Base-by-base conservation (phyloP, 2,113 vertebrate species). In the Hippocampus comes region DNA sequence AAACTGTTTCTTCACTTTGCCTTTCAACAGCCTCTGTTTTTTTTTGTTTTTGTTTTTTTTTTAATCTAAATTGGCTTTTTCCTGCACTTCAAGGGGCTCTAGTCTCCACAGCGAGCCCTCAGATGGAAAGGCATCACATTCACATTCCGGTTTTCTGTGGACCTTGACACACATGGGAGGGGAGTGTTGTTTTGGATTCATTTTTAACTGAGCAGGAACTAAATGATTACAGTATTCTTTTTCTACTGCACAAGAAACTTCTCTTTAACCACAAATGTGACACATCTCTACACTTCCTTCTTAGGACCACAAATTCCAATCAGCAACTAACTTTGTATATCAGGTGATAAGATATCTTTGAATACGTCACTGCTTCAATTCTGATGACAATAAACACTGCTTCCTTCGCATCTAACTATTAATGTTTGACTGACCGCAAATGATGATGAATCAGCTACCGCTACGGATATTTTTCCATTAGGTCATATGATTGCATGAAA, bases 51-150 rank as follows among this genome's bases (percentile, higher is more conserved):
- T 74, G 25, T 25, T 25, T 25, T 34, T 61, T 86, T 74, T 38
- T 30, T 30, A 30, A 88, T 89, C 89, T 89, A 85, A 91, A 92
- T 82, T 74, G 70, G 69, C 77, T 30, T 82, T 89, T 91, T 91
- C 90, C 91, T 91, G 87, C 83, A 83, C 71, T 79, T 83, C 25
- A 51, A 70, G 74, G 72, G 70, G 78, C 77, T 64, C 34, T 5
- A 63, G 55, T 66, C 71, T 23, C 72, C 65, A 57, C 59, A 38
- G 59, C 12, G 21, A 55, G 57, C 42, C 60, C 41, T 75, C 41
- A 63, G 7, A 30, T n/a, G 9, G 7, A 27, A 9, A 41, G 41
- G 27, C 64, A 2, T 38, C 68, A 34, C 63, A 2, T 30, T 71
- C 49, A 53, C 1, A 53, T 69, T 78, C 80, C 67, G 69, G 78